These are phyloP conservation scores for Neomicropteryx cornuta DNA, from an alignment of 1,140 invertebrate genomes.

Conservation along the genomic window DNA sequence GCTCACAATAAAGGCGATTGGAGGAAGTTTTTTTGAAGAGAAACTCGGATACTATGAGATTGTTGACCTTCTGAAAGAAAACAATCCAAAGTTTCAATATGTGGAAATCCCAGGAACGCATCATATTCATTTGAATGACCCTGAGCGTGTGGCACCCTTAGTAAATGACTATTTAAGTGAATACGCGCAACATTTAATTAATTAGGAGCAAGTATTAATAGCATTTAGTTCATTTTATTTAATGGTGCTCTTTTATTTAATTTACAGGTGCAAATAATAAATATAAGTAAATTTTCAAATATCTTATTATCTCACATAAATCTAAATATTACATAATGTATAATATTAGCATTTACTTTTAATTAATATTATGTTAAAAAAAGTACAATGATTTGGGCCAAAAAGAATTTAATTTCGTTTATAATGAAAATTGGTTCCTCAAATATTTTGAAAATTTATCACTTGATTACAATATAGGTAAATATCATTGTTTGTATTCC, in stretches of 20 bases:
- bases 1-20: conserved; percentile 45
- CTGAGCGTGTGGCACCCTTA: conserved; percentile 42
- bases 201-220: background rate
- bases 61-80: conserved; percentile 38
- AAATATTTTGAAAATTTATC: too few species aligned
- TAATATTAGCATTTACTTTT: too few species aligned
- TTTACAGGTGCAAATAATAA: too few species aligned
- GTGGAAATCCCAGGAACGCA: conserved; percentile 57
- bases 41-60: conserved; percentile 41
- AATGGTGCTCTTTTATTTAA: conserved; percentile 3
- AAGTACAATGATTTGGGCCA: too few species aligned
- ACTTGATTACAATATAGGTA: too few species aligned
- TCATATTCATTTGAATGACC: conserved; percentile 62
- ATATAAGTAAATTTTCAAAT: too few species aligned
- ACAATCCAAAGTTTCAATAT: conserved; percentile 46
- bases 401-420: too few species aligned
- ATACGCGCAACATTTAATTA: conserved; percentile 17
- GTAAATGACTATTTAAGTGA: conserved; percentile 48
- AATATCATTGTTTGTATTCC: too few species aligned
- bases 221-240: conserved; percentile 2
- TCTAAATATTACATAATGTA: too few species aligned
- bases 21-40: conserved; percentile 41
- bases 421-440: too few species aligned
- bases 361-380: too few species aligned
- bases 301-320: too few species aligned